Percentiles rank a stretch among this genome's conserved stretches.
These are phyloP conservation scores for Orthochromis malagaraziensis DNA, from an alignment of 2,113 vertebrate genomes.

Conservation along the genomic window DNA sequence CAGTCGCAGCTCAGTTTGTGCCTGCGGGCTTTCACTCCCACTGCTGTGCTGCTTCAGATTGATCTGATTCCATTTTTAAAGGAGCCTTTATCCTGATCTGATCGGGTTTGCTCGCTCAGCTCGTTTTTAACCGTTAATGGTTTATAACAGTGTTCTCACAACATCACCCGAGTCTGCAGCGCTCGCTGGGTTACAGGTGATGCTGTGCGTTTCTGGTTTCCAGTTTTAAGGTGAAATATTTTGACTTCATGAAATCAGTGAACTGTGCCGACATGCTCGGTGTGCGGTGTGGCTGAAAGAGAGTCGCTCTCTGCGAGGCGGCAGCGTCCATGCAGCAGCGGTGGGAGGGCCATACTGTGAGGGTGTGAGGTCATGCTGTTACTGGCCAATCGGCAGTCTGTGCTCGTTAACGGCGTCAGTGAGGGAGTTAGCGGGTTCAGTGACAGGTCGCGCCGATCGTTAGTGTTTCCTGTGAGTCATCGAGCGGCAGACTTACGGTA, in stretches of 20 bases:
- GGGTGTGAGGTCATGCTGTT: constrained; percentile 17
- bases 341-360: background rate
- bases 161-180: background rate
- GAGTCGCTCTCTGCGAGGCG: background rate
- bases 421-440: background rate
- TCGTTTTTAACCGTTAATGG: fast-evolving
- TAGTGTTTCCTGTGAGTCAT: background rate
- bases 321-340: background rate
- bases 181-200: background rate
- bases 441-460: background rate
- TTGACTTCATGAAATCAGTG: background rate
- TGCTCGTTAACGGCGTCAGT: background rate
- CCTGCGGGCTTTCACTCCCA: fast-evolving
- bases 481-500: constrained; percentile 89
- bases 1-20: background rate
- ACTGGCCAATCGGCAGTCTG: background rate
- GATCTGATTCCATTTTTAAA: background rate
- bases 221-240: fast-evolving
- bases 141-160: fast-evolving
- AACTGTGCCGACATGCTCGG: background rate
- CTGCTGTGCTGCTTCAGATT: background rate
- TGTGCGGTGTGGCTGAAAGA: background rate
- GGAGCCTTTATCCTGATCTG: background rate
- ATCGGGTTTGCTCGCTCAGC: background rate
- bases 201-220: fast-evolving